Evolutionary conservation across 2,797 vertebrate genomes (phyloP).

Genomic region (Notamacropus eugenii): DNA sequence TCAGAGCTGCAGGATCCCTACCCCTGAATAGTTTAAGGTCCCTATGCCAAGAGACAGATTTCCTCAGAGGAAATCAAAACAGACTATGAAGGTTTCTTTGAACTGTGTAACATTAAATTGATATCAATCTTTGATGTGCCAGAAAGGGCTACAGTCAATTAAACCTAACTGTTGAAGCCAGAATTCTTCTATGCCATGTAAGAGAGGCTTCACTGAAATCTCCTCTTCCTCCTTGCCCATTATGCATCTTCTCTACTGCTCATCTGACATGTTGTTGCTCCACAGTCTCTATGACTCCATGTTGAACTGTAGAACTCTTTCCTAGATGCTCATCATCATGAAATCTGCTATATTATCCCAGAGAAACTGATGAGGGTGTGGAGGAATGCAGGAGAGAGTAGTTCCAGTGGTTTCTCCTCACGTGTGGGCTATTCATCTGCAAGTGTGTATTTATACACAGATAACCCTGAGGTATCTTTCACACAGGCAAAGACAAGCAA

Average conservation of each 20-base stretch:
- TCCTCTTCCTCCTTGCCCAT: neutral
- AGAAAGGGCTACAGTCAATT: neutral
- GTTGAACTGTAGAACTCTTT: neutral
- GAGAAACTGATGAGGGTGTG: neutral
- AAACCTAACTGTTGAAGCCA: neutral
- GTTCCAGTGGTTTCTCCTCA: neutral
- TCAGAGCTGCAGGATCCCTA: too few species aligned
- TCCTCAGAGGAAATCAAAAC: neutral
- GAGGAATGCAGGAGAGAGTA: neutral
- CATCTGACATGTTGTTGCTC: neutral
- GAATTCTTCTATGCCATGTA: neutral
- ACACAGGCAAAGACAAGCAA: too few species aligned
- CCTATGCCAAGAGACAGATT: neutral
- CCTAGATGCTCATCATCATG: constrained; percentile 29
- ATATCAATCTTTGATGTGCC: neutral
- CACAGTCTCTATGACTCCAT: neutral
- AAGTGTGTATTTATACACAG: neutral
- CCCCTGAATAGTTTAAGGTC: too few species aligned
- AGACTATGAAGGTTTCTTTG: neutral
- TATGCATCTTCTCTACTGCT: neutral
- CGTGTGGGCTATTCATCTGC: neutral
- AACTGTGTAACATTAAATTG: neutral
- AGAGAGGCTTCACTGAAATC: neutral
- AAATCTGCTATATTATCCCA: constrained; percentile 15
- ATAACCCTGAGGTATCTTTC: neutral